Evolutionary conservation across 92 coral and sea anemone species (phyloP), one percentile per base, ranked within the genome.

Genomic region (Palythoa grandiflora): DNA sequence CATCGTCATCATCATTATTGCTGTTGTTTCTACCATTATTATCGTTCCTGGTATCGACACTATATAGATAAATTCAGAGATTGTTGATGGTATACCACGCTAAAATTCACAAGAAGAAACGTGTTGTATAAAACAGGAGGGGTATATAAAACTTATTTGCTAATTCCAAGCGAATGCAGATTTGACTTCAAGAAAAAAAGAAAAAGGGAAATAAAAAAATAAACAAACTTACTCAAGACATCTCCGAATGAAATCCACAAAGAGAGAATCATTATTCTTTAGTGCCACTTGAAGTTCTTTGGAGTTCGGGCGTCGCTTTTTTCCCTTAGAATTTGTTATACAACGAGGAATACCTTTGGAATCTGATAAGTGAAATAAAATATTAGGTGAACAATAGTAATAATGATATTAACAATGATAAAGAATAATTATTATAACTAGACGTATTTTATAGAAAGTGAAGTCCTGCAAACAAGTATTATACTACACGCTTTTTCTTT

Each of bases 301-400:
- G 36, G 96, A 93, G 83, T 87, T 96, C 1, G 98, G 98, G 65
- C 98, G 90, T 36, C 99, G 96, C 89, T 96, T 96, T 80, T 91
- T 96, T 61, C 99, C 99, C 79, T 96, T 93, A 11, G 99, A 96
- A 87, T 96, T 96, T 17, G 99, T 96, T 20, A 95, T 92, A 68
- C 99, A 95, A 57, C 99, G 92, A 19, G 99, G 99, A 76, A 93
- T 93, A 11, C 97, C 96, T 89, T 96, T 96, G 78, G 99, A 96
- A 95, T 96, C 99, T 96, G 87, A 53, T 44, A 75, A 28, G 61
- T 40, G 37, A 20, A 72, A 48, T 35, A 39, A 13, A 70, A 28
- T n/a, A 66, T 39, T 50, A 28, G 39, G 15, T n/a, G 5, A 57
- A 57, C 3, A 57, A 57, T 12, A 57, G 15, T 12, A 70, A 70